Evolutionary conservation across 2,888 invertebrate genomes (phyloP).

Genomic region (Cerastoderma edule): DNA sequence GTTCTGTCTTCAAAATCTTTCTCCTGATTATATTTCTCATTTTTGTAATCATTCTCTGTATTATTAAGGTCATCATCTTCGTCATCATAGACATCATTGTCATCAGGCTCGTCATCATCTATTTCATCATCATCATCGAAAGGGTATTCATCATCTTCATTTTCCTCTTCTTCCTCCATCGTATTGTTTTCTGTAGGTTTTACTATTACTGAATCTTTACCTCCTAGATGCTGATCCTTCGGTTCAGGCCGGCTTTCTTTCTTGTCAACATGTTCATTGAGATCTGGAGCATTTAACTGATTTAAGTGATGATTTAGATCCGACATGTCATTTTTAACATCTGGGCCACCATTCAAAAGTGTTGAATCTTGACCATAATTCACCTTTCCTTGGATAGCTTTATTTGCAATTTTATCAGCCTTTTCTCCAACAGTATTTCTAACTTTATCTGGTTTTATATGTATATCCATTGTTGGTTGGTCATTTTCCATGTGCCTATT

Average conservation of each 20-base stretch:
- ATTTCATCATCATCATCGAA: slow-evolving; percentile 46
- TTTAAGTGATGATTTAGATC: slow-evolving; percentile 20
- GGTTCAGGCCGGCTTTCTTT: too few species aligned
- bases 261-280: slow-evolving; percentile 9
- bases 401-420: not conserved
- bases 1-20: too few species aligned
- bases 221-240: too few species aligned
- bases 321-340: slow-evolving; percentile 24
- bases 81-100: slow-evolving; percentile 47
- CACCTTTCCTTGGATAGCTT: not conserved
- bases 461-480: too few species aligned
- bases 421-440: not conserved
- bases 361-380: slow-evolving; percentile 5
- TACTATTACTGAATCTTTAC: slow-evolving; percentile 8
- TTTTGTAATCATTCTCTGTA: slow-evolving; percentile 55
- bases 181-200: slow-evolving; percentile 38
- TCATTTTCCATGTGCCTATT: not conserved
- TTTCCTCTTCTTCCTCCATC: slow-evolving; percentile 39
- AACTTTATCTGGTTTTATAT: not conserved
- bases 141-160: slow-evolving; percentile 57
- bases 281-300: slow-evolving; percentile 19
- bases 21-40: too few species aligned
- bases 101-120: slow-evolving; percentile 28
- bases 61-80: slow-evolving; percentile 53
- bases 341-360: slow-evolving; percentile 5